Percentiles rank a stretch among this genome's conserved stretches.
phyloP scores from a whole-genome alignment of 2,113 vertebrate genomes.

The Lepisosteus osseus region DNA sequence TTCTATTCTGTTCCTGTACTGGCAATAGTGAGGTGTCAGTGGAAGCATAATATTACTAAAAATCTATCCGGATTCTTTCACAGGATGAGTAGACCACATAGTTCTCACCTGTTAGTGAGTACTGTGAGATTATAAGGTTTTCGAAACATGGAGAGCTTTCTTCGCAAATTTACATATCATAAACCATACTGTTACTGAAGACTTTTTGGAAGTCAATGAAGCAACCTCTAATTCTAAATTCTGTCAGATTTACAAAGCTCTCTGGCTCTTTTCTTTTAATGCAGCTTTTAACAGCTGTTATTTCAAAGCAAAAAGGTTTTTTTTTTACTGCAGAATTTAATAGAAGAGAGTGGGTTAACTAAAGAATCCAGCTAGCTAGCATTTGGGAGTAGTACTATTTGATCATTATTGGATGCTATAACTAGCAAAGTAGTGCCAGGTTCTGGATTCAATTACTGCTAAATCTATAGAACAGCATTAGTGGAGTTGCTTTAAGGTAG shows the following conservation, averaged over 20 bases:
- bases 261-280: not conserved
- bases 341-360: not conserved
- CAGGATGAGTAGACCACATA: too few relatives aligned
- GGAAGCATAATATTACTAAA: too few relatives aligned
- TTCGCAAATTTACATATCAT: too few relatives aligned
- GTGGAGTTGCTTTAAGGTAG: slow-evolving; percentile 34
- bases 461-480: slow-evolving; percentile 18
- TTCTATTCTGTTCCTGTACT: too few relatives aligned
- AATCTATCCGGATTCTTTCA: too few relatives aligned
- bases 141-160: too few relatives aligned
- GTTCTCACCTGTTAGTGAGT: too few relatives aligned
- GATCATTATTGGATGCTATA: not conserved
- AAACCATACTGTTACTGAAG: too few relatives aligned
- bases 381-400: not conserved
- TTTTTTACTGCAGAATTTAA: not conserved
- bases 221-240: too few relatives aligned
- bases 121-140: too few relatives aligned
- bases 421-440: slow-evolving; percentile 12
- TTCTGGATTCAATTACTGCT: slow-evolving; percentile 40
- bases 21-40: too few relatives aligned
- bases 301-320: not conserved
- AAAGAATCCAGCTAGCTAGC: not conserved
- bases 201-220: too few relatives aligned
- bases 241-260: not conserved
- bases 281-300: slow-evolving; percentile 3